phyloP scores from a whole-genome alignment of 2,888 invertebrate genomes.

The Napeogenes sylphis region DNA sequence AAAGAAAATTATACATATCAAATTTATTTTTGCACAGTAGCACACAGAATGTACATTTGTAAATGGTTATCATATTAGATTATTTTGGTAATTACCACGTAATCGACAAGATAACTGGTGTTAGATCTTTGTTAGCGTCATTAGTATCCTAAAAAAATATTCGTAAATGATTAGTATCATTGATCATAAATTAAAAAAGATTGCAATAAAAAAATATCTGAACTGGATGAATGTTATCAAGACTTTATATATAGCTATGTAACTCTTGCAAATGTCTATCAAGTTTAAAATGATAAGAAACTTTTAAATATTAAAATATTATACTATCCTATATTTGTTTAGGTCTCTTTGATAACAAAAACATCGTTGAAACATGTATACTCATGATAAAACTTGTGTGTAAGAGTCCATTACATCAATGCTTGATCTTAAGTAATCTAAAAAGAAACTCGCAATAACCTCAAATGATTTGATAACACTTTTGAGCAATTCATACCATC shows the following conservation, averaged over 20 bases:
- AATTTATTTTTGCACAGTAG: not conserved
- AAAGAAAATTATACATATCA: too few species aligned
- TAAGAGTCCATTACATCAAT: constrained; percentile 32
- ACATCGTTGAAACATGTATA: constrained; percentile 39
- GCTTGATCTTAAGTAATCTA: constrained; percentile 3
- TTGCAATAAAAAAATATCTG: too few species aligned
- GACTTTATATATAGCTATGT: too few species aligned
- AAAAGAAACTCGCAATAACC: constrained; percentile 20
- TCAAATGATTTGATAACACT: constrained; percentile 25
- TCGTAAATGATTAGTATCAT: not conserved
- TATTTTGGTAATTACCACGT: constrained; percentile 10
- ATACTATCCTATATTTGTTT: constrained; percentile 13
- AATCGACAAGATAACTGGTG: constrained; percentile 18
- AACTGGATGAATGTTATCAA: too few species aligned
- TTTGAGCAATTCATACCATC: constrained; percentile 30
- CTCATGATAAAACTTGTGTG: constrained; percentile 47
- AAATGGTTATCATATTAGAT: constrained; percentile 10
- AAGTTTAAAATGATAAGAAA: too few species aligned
- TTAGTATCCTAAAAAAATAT: constrained; percentile 7
- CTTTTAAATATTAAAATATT: too few species aligned
- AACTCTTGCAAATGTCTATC: too few species aligned
- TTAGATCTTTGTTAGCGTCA: constrained; percentile 12
- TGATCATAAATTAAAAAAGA: not conserved
- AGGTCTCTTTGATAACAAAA: constrained; percentile 21
- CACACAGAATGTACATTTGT: not conserved